Base-by-base conservation (phyloP, 2,113 vertebrate genomes). In the Garra rufa region DNA sequence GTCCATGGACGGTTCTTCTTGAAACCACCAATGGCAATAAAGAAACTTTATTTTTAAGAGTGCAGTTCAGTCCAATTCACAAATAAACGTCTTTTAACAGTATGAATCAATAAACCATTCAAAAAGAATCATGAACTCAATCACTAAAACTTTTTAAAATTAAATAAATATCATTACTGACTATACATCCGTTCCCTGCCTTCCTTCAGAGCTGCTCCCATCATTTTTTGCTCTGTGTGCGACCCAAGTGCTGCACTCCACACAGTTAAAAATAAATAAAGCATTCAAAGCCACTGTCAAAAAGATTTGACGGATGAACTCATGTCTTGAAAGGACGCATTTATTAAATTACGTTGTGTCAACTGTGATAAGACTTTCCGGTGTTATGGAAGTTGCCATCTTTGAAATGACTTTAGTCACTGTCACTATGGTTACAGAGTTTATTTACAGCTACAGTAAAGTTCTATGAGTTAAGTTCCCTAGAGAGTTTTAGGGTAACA, bases 211-310 rank as follows among this genome's bases (percentile, higher is more conserved):
- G 46, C 15, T 50, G 48, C 48, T 17, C 14, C 15, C 48, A 50
- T 50, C 14, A 50, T 50, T 57, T 59, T 59, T 59, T 24, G 1
- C 0, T 38, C 21, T 14, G 2, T 44, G 6, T 71, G 19, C 0
- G 10, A 71, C 21, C 38, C 69, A 71, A 43, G 11, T 44, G 46
- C 73, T 17, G 73, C 3, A 0, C 73, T 50, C 21, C 8, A 24
- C 21, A 43, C 21, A n/a, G 38, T 71, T 43, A 71, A 71, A 43
- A 44, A 71, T 44, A 71, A 71, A 71, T 71, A 71, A 41, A 71
- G 14, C 44, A 75, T 50, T 30, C 15, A 71, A 50, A 50, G 43
- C 73, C 15, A 50, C 46, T 30, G 73, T 75, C 46, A 30, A 50
- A 71, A 50, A 52, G 14, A 75, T 76, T 76, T 76, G 44, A 50